phyloP scores from a whole-genome alignment of 2,113 vertebrate genomes.

The Caretta caretta region DNA sequence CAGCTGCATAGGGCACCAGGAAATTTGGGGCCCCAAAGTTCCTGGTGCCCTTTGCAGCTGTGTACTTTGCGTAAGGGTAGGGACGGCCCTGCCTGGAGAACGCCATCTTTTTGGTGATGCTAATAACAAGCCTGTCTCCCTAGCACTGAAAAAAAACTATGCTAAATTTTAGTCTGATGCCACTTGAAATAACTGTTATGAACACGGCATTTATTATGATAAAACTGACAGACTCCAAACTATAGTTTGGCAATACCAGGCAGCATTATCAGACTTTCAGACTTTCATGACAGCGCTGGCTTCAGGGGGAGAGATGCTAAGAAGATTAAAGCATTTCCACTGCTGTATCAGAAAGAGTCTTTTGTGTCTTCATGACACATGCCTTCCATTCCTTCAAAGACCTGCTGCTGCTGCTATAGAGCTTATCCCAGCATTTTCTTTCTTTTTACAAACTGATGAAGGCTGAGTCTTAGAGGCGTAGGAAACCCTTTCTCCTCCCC shows the following conservation, averaged over 20 bases:
- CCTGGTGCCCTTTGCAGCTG: too few species aligned
- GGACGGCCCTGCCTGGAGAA: too few species aligned
- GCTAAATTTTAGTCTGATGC: neutral
- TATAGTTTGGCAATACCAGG: neutral
- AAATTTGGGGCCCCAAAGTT: too few species aligned
- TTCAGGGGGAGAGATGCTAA: neutral
- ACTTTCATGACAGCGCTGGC: neutral
- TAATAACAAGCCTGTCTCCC: neutral
- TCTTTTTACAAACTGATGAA: constrained; percentile 2
- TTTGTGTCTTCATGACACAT: neutral
- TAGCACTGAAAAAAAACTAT: neutral
- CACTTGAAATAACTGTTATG: neutral
- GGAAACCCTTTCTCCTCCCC: neutral
- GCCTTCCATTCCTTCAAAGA: neutral
- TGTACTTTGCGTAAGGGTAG: too few species aligned
- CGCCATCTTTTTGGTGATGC: neutral
- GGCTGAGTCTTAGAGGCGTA: neutral
- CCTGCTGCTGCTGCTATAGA: neutral
- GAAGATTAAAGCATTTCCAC: neutral
- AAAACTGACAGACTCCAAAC: neutral
- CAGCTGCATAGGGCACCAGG: too few species aligned
- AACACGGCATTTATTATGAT: neutral
- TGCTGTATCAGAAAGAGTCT: neutral
- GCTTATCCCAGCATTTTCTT: neutral
- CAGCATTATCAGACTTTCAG: neutral